Percentiles rank a stretch among this genome's conserved stretches.
These are phyloP conservation scores for Cuniculus paca DNA, from an alignment of 2,797 vertebrate species.

Conservation along the genomic window DNA sequence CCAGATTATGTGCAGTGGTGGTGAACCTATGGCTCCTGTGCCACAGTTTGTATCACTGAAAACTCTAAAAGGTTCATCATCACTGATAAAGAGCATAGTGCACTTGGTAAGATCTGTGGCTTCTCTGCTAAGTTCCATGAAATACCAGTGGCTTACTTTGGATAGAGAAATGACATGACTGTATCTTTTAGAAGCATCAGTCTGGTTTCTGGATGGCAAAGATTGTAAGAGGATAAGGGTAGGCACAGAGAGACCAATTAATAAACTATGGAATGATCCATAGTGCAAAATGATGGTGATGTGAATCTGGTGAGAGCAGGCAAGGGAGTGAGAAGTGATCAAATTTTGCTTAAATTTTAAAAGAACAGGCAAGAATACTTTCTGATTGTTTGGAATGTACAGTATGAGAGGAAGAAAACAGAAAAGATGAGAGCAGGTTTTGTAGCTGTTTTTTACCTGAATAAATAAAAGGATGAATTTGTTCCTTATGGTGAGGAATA, in stretches of 20 bases:
- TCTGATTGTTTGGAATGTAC: background rate
- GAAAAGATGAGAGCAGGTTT: background rate
- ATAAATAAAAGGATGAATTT: background rate
- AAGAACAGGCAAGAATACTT: background rate
- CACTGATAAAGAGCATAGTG: background rate
- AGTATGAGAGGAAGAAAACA: background rate
- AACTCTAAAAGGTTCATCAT: background rate
- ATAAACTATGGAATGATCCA: background rate
- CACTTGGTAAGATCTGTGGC: background rate
- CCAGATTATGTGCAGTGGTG: background rate
- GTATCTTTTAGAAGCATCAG: background rate
- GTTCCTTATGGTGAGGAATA: background rate
- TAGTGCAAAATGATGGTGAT: background rate
- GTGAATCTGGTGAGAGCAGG: background rate
- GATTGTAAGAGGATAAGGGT: background rate
- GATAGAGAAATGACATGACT: background rate
- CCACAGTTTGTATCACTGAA: background rate
- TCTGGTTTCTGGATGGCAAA: background rate
- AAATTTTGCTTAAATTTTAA: background rate
- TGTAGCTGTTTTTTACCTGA: background rate
- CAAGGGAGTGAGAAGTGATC: background rate
- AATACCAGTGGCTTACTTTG: background rate
- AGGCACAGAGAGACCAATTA: background rate
- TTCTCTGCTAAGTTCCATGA: constrained; percentile 17
- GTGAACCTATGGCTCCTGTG: background rate